Base-by-base conservation (phyloP, 2,888 invertebrate genomes). In the Leptopilina myrica region DNA sequence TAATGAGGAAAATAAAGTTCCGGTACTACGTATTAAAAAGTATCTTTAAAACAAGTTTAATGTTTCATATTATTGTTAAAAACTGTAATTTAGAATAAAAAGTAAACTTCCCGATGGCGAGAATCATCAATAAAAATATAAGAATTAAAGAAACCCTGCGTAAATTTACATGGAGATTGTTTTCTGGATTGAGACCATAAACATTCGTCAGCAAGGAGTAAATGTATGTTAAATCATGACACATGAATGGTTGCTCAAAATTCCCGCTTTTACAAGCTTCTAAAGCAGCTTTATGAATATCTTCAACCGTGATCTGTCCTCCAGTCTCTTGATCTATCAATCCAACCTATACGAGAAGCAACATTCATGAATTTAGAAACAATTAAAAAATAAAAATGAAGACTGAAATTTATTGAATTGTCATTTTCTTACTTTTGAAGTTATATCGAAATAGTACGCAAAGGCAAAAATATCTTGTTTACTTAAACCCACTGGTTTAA, bases 381-480 rank as follows among this genome's bases (percentile, higher is more conserved):
- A 33, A 33, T 33, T 33, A 33, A 33, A 33, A 33, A 5, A 33
- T 4, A 3, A 33, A 33, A 3, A 33, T 4, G 3, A 33, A 33
- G 3, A 33, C 5, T 2, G 33, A 33, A 33, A 33, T 33, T 33
- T 33, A 33, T 33, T 5, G 33, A 33, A 33, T 33, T 33, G 33
- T 33, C 33, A 33, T 33, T 33, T 33, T 8, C 43, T 84, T 84
- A 96, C 95, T 91, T 98, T 3, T 98, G 0, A 96, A 98, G 33
- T 33, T 79, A 97, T 94, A 89, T 99, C 99, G 91, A 96, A 98
- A 92, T 97, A 99, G 92, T 98, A 99, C 88, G 98, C 98, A 92
- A 99, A 98, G 14, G 97, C 97, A 84, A 95, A 95, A 77, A 98
- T 94, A 49, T 94, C 93, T 81, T 94, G 93, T 26, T 93, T 91